Evolutionary conservation across 2,888 invertebrate genomes (phyloP), one percentile per base, ranked within the genome.

Genomic region (Zygogramma bicolorata): DNA sequence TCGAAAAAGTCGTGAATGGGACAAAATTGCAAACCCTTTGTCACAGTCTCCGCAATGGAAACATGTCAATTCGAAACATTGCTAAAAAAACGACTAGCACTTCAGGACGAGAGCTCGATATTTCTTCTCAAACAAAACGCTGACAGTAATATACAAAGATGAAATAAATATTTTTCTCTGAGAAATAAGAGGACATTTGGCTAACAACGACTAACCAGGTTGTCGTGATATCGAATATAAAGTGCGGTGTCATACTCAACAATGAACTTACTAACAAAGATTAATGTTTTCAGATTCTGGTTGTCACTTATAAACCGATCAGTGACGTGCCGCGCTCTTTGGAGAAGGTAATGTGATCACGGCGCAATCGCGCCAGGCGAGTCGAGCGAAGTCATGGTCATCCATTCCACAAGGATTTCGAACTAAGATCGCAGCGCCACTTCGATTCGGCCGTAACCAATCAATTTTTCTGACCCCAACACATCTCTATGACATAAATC

Each of bases 201-300:
- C 68, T 65, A 75, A 72, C 71, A 70, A 71, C 66, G 66, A 46
- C 67, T 42, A 65, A 58, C 66, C 63, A 31, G 63, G 69, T 67
- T 67, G 67, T 75, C 74, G 74, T 75, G 74, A 75, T 75, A 75
- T 69, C 75, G 65, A 72, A 75, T 73, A 70, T 72, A 80, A 82
- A 80, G 70, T 78, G 82, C 81, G 78, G 75, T 79, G 82, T 83
- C 83, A 83, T 79, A 80, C 75, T 73, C 71, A 78, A 83, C 83
- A 83, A 83, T 83, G 81, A 82, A 80, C 76, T 75, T 75, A 79
- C 83, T 83, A 83, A 83, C 83, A 81, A 83, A 82, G 83, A 83
- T 83, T 83, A 83, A 83, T 83, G 83, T 81, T 82, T 81, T 76
- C 75, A 75, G 74, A 76, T 79, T 75, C 70, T 75, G 79, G 80